Percentiles rank a stretch among this genome's conserved stretches.
These are phyloP conservation scores for Agrotis ipsilon DNA, from an alignment of 2,888 invertebrate species.

Conservation along the genomic window DNA sequence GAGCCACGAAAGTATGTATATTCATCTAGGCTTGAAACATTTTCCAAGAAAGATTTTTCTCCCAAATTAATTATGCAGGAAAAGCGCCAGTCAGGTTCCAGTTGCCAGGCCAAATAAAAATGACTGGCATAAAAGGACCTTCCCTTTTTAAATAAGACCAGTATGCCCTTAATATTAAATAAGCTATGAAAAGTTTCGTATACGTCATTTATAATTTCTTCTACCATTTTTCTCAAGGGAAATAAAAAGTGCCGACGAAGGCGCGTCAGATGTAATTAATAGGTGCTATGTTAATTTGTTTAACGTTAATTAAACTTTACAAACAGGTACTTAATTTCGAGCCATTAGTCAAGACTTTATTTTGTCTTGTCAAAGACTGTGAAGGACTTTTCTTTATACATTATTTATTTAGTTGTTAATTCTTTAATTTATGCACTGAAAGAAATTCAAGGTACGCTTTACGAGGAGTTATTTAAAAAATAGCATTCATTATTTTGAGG, in stretches of 20 bases:
- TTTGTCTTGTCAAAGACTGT: conserved; percentile 3
- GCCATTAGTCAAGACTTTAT: conserved; percentile 25
- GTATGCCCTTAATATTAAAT: conserved; percentile 15
- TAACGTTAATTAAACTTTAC: conserved; percentile 34
- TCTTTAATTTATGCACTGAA: not conserved
- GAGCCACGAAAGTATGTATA: not conserved
- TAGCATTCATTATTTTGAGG: not conserved
- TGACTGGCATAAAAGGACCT: conserved; percentile 21
- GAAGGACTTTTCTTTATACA: conserved; percentile 4
- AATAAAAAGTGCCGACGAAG: conserved; percentile 44
- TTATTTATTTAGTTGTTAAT: conserved; percentile 1
- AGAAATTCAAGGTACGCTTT: not conserved
- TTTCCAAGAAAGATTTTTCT: not conserved
- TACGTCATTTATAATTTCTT: conserved; percentile 25
- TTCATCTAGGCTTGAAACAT: not conserved
- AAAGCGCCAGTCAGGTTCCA: not conserved
- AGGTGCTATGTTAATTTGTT: conserved; percentile 40
- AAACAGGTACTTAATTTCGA: conserved; percentile 23
- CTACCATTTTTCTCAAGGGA: conserved; percentile 24
- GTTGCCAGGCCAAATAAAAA: not conserved
- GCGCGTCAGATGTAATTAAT: conserved; percentile 43
- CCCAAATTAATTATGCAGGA: not conserved
- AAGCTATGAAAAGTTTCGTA: conserved; percentile 8
- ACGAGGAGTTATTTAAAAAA: not conserved
- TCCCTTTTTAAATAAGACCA: not conserved